Base-by-base conservation (phyloP, 2,113 vertebrate genomes). In the Silurus meridionalis region DNA sequence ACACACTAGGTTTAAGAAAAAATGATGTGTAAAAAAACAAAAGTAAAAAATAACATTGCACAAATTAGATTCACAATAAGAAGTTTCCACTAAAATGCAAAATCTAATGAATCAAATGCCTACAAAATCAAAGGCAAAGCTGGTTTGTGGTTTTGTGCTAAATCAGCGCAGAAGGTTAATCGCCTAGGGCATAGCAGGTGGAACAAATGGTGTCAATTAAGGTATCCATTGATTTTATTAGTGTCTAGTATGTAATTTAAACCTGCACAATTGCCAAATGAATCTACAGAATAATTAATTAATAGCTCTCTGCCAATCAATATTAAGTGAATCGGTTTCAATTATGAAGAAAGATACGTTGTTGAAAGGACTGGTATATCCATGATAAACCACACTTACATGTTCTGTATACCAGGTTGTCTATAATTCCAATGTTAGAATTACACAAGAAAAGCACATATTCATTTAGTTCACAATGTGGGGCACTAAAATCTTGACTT, bases 131-230 rank as follows among this genome's bases (percentile, higher is more conserved):
- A 63, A 55, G 25, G 21, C 37, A 72, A 23, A 8, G 60, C 57
- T 82, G 81, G 28, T 28, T 69, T 55, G 10, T 67, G 71, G 48
- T 75, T 72, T 64, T 64, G 69, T 64, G 17, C 69, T 77, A 52
- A 88, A 81, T 74, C 48, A 85, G 61, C 58, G 25, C 72, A 71
- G 64, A 57, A 85, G 50, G 89, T 84, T 88, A 88, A 88, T 82
- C 50, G 71, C 60, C 69, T 80, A 57, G 83, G 86, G 67, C 83
- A 85, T 37, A 72, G 81, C 66, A 67, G 55, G 46, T 66, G 74
- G 75, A 88, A 85, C 75, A 87, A 87, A 81, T 84, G 48, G 58
- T 80, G 86, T 77, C 75, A 82, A 87, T 89, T 86, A 87, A 89
- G 48, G 86, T 87, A 80, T 84, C 58, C 53, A 83, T 64, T 87